Base-by-base conservation (phyloP, 2,113 vertebrate species). In the Hemicordylus capensis region DNA sequence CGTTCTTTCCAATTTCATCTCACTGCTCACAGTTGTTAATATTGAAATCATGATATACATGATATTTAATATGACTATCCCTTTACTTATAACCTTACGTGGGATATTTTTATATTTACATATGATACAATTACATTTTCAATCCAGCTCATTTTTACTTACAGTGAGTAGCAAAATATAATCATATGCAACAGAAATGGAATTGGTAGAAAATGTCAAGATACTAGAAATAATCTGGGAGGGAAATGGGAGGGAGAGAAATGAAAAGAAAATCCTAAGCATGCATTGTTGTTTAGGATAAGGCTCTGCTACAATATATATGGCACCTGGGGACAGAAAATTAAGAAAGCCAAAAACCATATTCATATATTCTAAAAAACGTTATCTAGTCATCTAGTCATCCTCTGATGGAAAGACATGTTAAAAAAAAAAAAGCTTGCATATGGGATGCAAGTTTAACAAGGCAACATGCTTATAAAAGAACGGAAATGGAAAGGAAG, bases 41-140 rank as follows among this genome's bases (percentile, higher is more conserved):
- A 95, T 90, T 95, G 94, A 96, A 95, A 94, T 95, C 90, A 95
- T n/a, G n/a, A n/a, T 94, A 94, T 92, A 90, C 89, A 81, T 1
- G n/a, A 28, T 82, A 91, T 93, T 94, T 95, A 84, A 95, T 91
- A 89, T 90, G 93, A 90, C 93, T 89, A 87, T 83, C 85, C 88
- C 90, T 89, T 85, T 91, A 14, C 88, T 94, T 91, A 89, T 89
- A 80, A 91, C 88, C 87, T 51, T 11, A 95, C 87, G 73, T 66
- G 85, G 82, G 79, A 91, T 85, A 90, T 86, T 91, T 90, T 78
- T 93, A 88, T 94, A 87, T 95, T 96, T 94, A 90, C 91, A 90
- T 91, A 91, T 0, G 85, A 93, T 95, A 95, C 95, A 93, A 93
- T 95, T 93, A 91, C 91, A 95, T 93, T 93, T 92, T 87, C 89